Evolutionary conservation across 2,797 vertebrate species (phyloP).

Genomic region (Poeciliopsis infans): DNA sequence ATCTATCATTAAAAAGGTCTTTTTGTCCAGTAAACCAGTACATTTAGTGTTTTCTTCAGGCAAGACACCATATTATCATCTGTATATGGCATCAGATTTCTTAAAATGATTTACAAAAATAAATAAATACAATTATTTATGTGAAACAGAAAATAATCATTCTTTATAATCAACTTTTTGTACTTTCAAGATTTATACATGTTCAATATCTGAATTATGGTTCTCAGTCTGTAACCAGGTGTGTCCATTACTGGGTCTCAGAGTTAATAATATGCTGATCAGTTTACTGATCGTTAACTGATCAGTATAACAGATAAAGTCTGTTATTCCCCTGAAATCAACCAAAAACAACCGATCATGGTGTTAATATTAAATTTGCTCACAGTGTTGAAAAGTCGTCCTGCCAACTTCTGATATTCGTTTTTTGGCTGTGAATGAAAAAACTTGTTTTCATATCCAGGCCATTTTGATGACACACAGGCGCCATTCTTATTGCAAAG

Average conservation of each 20-base stretch:
- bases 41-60: neutral
- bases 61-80: neutral
- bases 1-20: neutral
- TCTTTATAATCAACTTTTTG: neutral
- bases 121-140: too few relatives aligned
- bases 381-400: too few relatives aligned
- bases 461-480: neutral
- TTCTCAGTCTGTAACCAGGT: neutral
- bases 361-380: neutral
- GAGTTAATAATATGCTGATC: neutral
- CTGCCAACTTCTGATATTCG: neutral
- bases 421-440: constrained; percentile 3
- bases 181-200: neutral
- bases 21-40: neutral
- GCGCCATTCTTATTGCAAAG: neutral
- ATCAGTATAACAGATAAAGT: neutral
- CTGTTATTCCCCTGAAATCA: neutral
- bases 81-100: neutral
- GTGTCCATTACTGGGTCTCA: neutral
- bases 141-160: neutral
- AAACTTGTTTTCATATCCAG: constrained; percentile 1
- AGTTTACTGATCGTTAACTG: too few relatives aligned
- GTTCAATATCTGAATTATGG: neutral
- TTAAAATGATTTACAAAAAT: neutral
- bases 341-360: neutral